These are phyloP conservation scores for Chironomus riparius DNA, from an alignment of 2,888 invertebrate genomes.

Conservation along the genomic window DNA sequence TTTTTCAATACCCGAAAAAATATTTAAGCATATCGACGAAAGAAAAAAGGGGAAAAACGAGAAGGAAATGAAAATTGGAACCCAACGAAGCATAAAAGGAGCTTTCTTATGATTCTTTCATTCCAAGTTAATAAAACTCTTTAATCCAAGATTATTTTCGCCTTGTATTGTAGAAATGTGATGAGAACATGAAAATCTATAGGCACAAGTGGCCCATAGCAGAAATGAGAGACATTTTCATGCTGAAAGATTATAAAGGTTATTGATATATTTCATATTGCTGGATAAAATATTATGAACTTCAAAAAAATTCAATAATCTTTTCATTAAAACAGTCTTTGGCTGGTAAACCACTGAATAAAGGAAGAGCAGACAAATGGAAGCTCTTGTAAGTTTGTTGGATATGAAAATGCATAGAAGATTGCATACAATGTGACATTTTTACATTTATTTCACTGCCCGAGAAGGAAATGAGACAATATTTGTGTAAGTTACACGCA, in stretches of 20 bases:
- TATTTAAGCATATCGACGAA: not conserved
- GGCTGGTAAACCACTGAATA: too few relatives aligned
- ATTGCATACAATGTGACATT: too few relatives aligned
- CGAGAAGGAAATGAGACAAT: too few relatives aligned
- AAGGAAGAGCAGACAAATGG: too few relatives aligned
- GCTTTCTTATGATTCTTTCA: not conserved
- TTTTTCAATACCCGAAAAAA: not conserved
- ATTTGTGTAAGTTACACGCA: too few relatives aligned
- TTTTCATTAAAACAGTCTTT: too few relatives aligned
- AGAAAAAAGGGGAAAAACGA: not conserved
- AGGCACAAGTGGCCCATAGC: not conserved
- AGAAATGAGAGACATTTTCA: not conserved
- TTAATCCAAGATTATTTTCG: not conserved
- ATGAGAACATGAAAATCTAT: not conserved
- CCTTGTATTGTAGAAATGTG: not conserved
- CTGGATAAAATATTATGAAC: too few relatives aligned
- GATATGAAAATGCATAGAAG: too few relatives aligned
- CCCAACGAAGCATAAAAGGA: not conserved
- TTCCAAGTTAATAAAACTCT: not conserved
- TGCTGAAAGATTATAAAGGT: conserved; percentile 8
- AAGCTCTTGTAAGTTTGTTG: too few relatives aligned
- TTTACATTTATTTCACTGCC: too few relatives aligned
- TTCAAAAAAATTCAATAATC: too few relatives aligned
- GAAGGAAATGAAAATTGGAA: not conserved
- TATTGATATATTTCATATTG: not conserved